Evolutionary conservation across 2,888 invertebrate genomes (phyloP), one percentile per base, ranked within the genome.

Genomic region (Formica aserva): DNA sequence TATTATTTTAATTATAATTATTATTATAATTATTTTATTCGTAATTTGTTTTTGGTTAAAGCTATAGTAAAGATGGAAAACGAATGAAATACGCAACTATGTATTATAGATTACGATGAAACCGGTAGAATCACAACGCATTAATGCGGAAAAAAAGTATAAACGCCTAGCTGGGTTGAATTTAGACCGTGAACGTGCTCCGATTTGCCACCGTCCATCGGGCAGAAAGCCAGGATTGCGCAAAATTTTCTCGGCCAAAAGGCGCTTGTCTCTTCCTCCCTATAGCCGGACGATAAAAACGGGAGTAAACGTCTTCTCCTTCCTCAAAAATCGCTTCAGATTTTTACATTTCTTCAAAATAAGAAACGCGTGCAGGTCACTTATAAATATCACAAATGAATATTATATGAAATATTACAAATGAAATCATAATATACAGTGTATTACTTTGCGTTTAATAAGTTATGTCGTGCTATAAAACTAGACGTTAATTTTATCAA

Each of bases 191-290:
- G 75, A 76, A 74, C 45, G 35, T 60, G 62, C 26, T n/a, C 45
- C 32, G 60, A 13, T 52, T 76, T 82, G 76, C 29, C n/a, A 45
- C 52, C 38, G 52, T 69, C n/a, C 26, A 18, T n/a, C 29, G 62
- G 66, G 48, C 48, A 45, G 60, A 9, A 22, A 72, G 83, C 78
- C 81, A 82, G 45, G 55, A 72, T 74, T 71, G 67, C 66, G 63
- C 11, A 75, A 81, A 82, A 80, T 82, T 86, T 71, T 60, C 22
- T 45, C 52, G 45, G 62, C 65, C 57, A 60, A 78, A 26, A 69
- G 62, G 35, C 71, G 15, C 48, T 55, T 63, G 35, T 76, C 83
- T 78, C 35, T 6, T 52, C 41, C 32, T 69, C n/a, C 8, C 6
- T 22, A 29, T n/a, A 48, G 29, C 15, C 15, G 5, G 22, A 32